Evolutionary conservation across 2,113 vertebrate species (phyloP).

Genomic region (Chrysochloris asiatica): DNA sequence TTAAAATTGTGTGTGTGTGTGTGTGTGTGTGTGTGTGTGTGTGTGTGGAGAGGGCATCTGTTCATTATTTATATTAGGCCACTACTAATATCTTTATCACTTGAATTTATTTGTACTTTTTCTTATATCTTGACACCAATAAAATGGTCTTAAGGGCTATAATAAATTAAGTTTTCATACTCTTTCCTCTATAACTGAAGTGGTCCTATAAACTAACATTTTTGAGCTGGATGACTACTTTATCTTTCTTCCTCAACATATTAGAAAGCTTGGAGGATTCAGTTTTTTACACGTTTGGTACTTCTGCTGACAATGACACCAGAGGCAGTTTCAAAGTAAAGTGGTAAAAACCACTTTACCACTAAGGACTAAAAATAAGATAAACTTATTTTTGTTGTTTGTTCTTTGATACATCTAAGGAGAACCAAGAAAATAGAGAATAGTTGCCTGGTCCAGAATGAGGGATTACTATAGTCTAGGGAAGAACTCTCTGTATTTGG

Average conservation of each 20-base stretch:
- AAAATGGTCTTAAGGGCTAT: background rate
- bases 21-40: background rate
- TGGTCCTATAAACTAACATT: background rate
- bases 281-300: background rate
- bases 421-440: background rate
- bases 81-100: background rate
- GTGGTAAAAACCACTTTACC: background rate
- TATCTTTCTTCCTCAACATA: background rate
- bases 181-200: background rate
- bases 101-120: background rate
- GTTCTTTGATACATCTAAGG: no score
- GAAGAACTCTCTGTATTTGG: background rate
- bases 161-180: background rate
- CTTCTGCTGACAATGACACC: background rate
- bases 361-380: background rate
- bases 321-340: background rate
- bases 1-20: constrained; percentile 25
- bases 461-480: background rate
- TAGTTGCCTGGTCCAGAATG: background rate
- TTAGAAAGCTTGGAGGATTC: background rate
- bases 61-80: background rate
- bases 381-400: background rate
- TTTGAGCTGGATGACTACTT: background rate
- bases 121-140: background rate
- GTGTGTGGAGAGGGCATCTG: background rate